Percentiles rank a stretch among this genome's conserved stretches.
phyloP scores from a whole-genome alignment of 2,888 invertebrate genomes.

The Drosophila neotestacea region DNA sequence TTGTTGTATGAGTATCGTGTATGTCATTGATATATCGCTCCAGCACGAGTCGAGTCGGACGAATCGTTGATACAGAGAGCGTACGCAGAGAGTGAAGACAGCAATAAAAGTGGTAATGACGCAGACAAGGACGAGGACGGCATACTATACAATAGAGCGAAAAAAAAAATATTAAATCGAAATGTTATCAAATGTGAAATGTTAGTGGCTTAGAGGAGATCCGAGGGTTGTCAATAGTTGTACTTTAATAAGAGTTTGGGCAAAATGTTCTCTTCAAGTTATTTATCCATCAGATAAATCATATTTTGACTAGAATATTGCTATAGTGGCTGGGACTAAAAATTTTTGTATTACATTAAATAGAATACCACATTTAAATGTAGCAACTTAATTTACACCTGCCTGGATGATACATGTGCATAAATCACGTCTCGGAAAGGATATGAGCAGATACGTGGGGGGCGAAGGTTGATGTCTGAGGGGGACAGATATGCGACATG shows the following conservation, averaged over 20 bases:
- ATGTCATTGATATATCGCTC: constrained; percentile 67
- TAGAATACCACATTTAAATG: constrained; percentile 43
- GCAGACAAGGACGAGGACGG: constrained; percentile 36
- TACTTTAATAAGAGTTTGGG: not conserved
- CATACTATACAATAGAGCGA: constrained; percentile 10
- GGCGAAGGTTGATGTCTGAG: not conserved
- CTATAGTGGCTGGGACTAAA: constrained; percentile 2
- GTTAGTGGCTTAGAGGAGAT: constrained; percentile 1
- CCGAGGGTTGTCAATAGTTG: not conserved
- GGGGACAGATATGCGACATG: constrained; percentile 34
- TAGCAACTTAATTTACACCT: constrained; percentile 52
- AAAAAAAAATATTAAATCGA: constrained; percentile 33
- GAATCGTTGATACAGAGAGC: constrained; percentile 70
- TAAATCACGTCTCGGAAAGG: constrained; percentile 52
- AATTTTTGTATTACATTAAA: constrained; percentile 26
- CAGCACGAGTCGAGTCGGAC: constrained; percentile 26
- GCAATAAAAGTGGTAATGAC: constrained; percentile 76
- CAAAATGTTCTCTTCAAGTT: constrained; percentile 2
- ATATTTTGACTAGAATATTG: constrained; percentile 5
- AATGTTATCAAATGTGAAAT: constrained; percentile 46
- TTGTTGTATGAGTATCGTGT: constrained; percentile 28
- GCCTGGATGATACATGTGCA: constrained; percentile 44
- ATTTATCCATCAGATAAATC: constrained; percentile 8
- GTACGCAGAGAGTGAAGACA: constrained; percentile 59
- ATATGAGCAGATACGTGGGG: not conserved